phyloP scores from a whole-genome alignment of 1,140 invertebrate species.

The Trichoplusia ni region DNA sequence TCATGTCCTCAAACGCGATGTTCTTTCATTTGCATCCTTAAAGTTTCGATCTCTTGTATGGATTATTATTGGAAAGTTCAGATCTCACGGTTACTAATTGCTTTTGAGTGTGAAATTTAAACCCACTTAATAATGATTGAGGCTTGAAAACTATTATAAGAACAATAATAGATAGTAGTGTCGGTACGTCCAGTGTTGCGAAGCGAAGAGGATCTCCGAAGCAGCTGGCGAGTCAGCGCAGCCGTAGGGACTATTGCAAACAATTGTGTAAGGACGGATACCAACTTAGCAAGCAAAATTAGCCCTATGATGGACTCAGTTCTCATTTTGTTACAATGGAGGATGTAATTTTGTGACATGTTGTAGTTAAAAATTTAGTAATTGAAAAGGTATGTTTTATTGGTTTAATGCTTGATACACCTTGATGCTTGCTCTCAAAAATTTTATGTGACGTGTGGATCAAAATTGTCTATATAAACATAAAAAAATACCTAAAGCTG shows the following conservation, averaged over 20 bases:
- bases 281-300: conserved; percentile 73
- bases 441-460: conserved; percentile 55
- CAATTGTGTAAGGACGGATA: conserved; percentile 82
- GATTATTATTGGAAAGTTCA: conserved; percentile 72
- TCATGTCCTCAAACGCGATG: conserved; percentile 80
- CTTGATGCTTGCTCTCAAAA: conserved; percentile 68
- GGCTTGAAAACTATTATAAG: conserved; percentile 37
- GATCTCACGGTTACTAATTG: conserved; percentile 76
- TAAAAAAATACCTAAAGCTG: conserved; percentile 82
- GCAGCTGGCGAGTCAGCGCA: conserved; percentile 36
- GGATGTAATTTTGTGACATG: conserved; percentile 72
- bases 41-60: conserved; percentile 60
- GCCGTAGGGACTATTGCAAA: conserved; percentile 70
- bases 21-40: conserved; percentile 79
- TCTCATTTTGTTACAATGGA: conserved; percentile 48
- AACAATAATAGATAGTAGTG: conserved; percentile 38
- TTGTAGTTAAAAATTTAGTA: conserved; percentile 75
- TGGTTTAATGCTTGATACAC: conserved; percentile 69
- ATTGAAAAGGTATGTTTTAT: conserved; percentile 79
- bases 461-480: conserved; percentile 52
- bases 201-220: conserved; percentile 41
- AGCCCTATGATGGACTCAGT: conserved; percentile 45
- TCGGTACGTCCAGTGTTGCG: conserved; percentile 42
- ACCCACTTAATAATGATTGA: conserved; percentile 41
- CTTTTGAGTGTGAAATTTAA: conserved; percentile 66